Conservation (phyloP, 1,140 invertebrate species). For the Drosophila pallidifrons region DNA sequence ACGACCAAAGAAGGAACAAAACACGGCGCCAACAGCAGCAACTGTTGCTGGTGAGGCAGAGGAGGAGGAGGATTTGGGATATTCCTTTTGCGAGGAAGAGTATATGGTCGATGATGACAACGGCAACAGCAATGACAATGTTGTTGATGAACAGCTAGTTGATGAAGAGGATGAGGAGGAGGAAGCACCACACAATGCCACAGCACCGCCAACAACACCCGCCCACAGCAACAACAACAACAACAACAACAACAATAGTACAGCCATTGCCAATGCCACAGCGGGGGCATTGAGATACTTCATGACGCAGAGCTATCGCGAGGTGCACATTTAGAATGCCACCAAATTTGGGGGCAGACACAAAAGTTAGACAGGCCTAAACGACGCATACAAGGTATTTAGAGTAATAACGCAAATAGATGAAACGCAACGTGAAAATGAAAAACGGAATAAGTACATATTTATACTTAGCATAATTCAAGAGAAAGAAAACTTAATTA, state of each 20-base stretch:
- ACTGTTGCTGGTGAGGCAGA: conserved; percentile 35
- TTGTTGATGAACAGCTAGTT: conserved; percentile 12
- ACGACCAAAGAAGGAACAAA: conserved; percentile 40
- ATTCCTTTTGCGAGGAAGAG: conserved; percentile 77
- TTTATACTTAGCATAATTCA: conserved; percentile 49
- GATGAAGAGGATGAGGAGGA: conserved; percentile 19
- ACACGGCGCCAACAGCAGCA: conserved; percentile 23
- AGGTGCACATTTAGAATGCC: conserved; percentile 64
- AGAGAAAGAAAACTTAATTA: conserved; percentile 19
- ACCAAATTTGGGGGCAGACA: conserved; percentile 13
- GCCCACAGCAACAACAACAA: conserved; percentile 40
- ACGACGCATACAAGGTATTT: conserved; percentile 75
- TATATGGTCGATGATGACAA: conserved; percentile 43
- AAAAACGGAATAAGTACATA: conserved; percentile 21
- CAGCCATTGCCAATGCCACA: conserved; percentile 51
- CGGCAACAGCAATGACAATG: conserved; percentile 20
- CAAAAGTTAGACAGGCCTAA: conserved; percentile 49
- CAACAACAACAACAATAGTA: conserved; percentile 36
- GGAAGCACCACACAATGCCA: conserved; percentile 31
- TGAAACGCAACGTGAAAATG: background rate
- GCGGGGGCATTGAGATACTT: conserved; percentile 64
- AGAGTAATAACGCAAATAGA: conserved; percentile 32
- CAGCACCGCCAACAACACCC: conserved; percentile 57
- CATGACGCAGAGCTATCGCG: conserved; percentile 69
- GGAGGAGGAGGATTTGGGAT: conserved; percentile 76